Evolutionary conservation across 2,888 invertebrate species (phyloP).

Genomic region (Labia minor): DNA sequence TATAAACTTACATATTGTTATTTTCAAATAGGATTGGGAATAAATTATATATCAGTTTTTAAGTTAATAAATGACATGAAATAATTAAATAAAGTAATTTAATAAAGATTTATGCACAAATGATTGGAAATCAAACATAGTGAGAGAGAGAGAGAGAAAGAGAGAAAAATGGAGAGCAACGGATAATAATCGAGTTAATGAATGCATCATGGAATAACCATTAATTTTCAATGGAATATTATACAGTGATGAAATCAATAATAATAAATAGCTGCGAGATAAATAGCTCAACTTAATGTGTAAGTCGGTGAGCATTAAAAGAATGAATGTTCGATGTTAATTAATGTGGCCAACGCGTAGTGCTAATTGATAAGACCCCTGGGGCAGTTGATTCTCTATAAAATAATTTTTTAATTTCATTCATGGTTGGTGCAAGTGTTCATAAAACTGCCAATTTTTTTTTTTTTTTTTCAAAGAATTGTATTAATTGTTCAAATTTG

Average conservation of each 20-base stretch:
- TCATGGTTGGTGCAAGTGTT: background rate
- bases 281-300: slow-evolving; percentile 8
- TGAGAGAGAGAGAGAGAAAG: background rate
- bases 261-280: background rate
- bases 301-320: background rate
- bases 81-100: background rate
- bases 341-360: background rate
- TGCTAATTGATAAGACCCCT: background rate
- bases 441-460: background rate
- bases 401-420: background rate
- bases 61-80: background rate
- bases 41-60: background rate
- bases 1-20: too few species aligned
- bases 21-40: background rate
- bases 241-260: slow-evolving; percentile 5
- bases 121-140: background rate
- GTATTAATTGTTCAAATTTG: too few species aligned
- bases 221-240: slow-evolving; percentile 13
- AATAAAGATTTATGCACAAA: background rate
- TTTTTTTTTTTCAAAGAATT: background rate
- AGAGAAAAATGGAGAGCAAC: background rate
- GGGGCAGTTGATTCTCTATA: background rate
- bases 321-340: background rate
- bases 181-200: background rate
- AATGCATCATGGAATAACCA: slow-evolving; percentile 13